Base-by-base conservation (phyloP, 2,888 invertebrate species). In the Pseudococcus longispinus region DNA sequence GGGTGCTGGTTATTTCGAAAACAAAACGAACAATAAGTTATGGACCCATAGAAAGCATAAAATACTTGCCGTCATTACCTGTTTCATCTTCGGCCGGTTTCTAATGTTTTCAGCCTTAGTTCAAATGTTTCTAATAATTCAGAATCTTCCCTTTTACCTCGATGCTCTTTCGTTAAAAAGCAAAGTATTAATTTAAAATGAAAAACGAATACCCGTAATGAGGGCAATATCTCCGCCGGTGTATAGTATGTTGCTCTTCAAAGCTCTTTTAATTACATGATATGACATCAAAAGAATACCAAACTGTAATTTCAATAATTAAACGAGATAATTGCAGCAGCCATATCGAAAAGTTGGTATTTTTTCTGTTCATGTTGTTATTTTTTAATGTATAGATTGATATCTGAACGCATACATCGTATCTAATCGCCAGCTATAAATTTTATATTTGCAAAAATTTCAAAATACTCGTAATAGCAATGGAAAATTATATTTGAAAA, bases 1-100 rank as follows among this genome's bases (percentile, higher is more conserved):
- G 77, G 77, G 42, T 80, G 42, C 77, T 80, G 42, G 77, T 80
- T 80, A 80, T 80, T 80, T 80, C 20, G 77, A 80, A 80, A 80
- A 80, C 77, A 80, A 80, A 80, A 80, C 77, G 77, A 80, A 80
- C 77, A 80, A 80, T 80, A 80, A 80, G 77, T 80, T 80, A 80
- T 80, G 29, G 77, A 80, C 77, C 77, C 77, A 80, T 80, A 80
- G 77, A 80, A 80, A 80, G 77, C 77, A 80, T 80, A 80, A 80
- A 80, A 80, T 80, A 80, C 77, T 29, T 42, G 77, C 77, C 42
- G 77, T 80, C 77, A 80, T 80, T 80, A 80, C 77, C 77, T 80
- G 77, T 80, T 80, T 80, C 77, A 80, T 80, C 77, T 80, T 80
- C 42, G 77, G 77, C 77, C 77, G 77, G 37, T 80, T 80, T 80